Evolutionary conservation across 2,113 vertebrate species (phyloP), one percentile per base, ranked within the genome.

Genomic region (Cephalopholis sonnerati): DNA sequence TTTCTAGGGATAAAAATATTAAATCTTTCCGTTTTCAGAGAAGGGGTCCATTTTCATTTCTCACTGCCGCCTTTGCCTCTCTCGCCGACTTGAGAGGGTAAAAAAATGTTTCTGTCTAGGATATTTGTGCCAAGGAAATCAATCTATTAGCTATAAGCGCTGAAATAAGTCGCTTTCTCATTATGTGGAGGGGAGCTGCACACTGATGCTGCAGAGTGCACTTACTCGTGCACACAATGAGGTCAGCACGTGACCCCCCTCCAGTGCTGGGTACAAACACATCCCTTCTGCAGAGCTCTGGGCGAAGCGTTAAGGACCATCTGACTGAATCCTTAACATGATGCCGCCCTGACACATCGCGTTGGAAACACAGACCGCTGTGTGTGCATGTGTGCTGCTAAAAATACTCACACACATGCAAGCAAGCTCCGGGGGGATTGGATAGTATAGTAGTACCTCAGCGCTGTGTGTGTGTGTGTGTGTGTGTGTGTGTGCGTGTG

Each of bases 191-290:
- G 67, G 61, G 61, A 48, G 81, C 74, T 65, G 70, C 77, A 44
- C 86, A 39, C n/a, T 67, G 87, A 82, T 75, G 74, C 85, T 70
- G 81, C 80, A 69, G 78, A 84, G 87, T 84, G 87, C 81, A 91
- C 88, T 93, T 92, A 92, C 94, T 92, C 92, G 85, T 95, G 94
- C 92, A 83, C 91, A 93, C 94, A 95, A 95, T 91, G 94, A 94
- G 95, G 94, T 95, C 94, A 94, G 91, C 95, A 95, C 95, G 94
- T 95, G 94, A 94, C 94, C 93, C 88, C 74, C 87, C 86, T 81
- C 58, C 87, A 74, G 87, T 72, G 44, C 83, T 70, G 78, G 79
- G 83, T 72, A 88, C 89, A 91, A 90, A 92, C 84, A 73, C 90
- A 86, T 85, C 92, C 89, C 87, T 89, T 85, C 90, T 94, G 91